Base-by-base conservation (phyloP, 1,140 invertebrate species). In the Elymnias hypermnestra region DNA sequence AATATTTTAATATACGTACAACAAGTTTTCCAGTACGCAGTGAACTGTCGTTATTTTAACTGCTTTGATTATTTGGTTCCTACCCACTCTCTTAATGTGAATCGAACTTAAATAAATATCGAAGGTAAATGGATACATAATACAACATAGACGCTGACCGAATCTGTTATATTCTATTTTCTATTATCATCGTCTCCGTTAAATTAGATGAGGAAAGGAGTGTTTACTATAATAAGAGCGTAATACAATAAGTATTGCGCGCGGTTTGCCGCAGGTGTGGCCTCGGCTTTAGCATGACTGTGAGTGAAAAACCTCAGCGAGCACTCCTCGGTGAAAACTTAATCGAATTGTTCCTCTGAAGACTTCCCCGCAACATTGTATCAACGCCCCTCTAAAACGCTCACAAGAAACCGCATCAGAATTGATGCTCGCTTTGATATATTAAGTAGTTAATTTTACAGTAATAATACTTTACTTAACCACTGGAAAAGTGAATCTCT, bases 321-420 rank as follows among this genome's bases (percentile, higher is more conserved):
- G 43, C 42, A 45, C 56, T 54, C 54, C 40, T 37, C 25, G 31
- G 56, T 35, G 46, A 52, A 54, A 58, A 58, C 56, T 49, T 52
- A 53, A 59, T 59, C 56, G 56, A 58, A 54, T 58, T 51, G 43
- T 52, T 52, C 54, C 45, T 52, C 22, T 47, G 51, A 51, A 52
- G 44, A 46, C 36, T 45, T 43, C 53, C 53, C 26, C 2, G 7
- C 26, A 29, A 29, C 26, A 12, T 29, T 13, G 26, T 6, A 13
- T 5, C 45, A 19, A 21, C 43, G 13, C 36, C 23, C 25, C 23
- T 46, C 23, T 2, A 39, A 36, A 36, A 17, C 17, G 44, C 31
- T 45, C 38, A 26, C 33, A 45, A 37, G 35, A 25, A 25, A 46
- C 44, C 35, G 44, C 44, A 29, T 28, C 10, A n/a, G 38, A 46